phyloP scores from a whole-genome alignment of 2,888 invertebrate genomes.

The Philonicus albiceps region DNA sequence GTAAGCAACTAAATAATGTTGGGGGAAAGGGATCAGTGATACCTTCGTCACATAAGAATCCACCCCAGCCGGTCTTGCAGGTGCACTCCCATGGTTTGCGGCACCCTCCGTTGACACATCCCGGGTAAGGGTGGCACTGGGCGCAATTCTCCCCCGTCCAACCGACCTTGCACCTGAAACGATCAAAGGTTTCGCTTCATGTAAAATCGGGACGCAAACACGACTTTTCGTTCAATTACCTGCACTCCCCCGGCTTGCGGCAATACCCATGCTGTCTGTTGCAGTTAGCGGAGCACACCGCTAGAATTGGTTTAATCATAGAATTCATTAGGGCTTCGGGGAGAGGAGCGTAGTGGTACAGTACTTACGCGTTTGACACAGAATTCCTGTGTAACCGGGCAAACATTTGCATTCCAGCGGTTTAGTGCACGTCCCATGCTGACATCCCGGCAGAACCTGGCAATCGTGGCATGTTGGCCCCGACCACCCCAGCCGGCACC shows the following conservation, averaged over 20 bases:
- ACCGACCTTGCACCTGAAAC: constrained; percentile 78
- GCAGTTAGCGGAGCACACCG: constrained; percentile 84
- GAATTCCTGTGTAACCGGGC: constrained; percentile 88
- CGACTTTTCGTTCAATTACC: constrained; percentile 63
- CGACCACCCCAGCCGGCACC: constrained; percentile 90
- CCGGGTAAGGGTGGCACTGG: constrained; percentile 85
- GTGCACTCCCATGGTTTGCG: constrained; percentile 88
- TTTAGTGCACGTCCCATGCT: constrained; percentile 87
- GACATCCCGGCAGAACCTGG: constrained; percentile 88
- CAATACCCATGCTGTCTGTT: constrained; percentile 86
- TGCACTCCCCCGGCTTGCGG: constrained; percentile 78
- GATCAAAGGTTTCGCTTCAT: background rate
- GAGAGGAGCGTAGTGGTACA: background rate
- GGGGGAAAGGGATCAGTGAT: background rate
- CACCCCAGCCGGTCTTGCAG: constrained; percentile 82
- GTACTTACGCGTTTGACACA: constrained; percentile 84
- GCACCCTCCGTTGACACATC: constrained; percentile 86
- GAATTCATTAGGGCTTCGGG: background rate
- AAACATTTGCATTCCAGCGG: constrained; percentile 90
- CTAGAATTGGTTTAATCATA: constrained; percentile 63
- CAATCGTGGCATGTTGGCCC: constrained; percentile 87
- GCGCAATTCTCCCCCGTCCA: constrained; percentile 84
- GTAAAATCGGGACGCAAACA: constrained; percentile 5
- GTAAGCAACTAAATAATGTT: background rate
- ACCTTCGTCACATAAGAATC: constrained; percentile 92